phyloP scores from a whole-genome alignment of 2,113 vertebrate genomes.

The Halcyon malimbica region DNA sequence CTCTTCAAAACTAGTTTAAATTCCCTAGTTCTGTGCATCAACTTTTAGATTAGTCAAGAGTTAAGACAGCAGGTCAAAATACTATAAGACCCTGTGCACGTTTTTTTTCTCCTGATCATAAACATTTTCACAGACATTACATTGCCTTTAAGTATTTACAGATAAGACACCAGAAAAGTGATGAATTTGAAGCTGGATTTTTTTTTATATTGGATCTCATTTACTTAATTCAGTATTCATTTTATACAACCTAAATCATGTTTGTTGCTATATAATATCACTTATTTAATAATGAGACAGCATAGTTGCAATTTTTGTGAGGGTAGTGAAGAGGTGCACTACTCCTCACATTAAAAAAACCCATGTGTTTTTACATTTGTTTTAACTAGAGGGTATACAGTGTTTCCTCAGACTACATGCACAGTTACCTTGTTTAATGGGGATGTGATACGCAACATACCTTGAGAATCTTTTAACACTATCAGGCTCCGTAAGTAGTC shows the following conservation, averaged over 20 bases:
- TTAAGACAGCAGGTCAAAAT: neutral
- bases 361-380: neutral
- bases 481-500: slow-evolving; percentile 27
- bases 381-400: neutral
- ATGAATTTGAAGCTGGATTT: neutral
- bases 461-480: slow-evolving; percentile 21
- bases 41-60: neutral
- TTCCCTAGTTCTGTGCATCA: neutral
- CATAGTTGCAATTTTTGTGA: neutral
- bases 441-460: neutral
- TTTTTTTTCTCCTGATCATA: neutral
- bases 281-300: neutral
- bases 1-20: no score
- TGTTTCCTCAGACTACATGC: neutral
- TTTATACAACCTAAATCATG: neutral
- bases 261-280: neutral
- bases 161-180: neutral
- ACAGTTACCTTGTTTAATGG: neutral
- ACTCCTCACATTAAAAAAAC: neutral
- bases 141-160: neutral
- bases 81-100: neutral
- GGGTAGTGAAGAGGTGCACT: neutral
- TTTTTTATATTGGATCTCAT: neutral
- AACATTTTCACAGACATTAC: neutral
- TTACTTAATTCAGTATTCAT: neutral